Base-by-base conservation (phyloP, 1,140 invertebrate species). In the Archegozetes longisetosus region DNA sequence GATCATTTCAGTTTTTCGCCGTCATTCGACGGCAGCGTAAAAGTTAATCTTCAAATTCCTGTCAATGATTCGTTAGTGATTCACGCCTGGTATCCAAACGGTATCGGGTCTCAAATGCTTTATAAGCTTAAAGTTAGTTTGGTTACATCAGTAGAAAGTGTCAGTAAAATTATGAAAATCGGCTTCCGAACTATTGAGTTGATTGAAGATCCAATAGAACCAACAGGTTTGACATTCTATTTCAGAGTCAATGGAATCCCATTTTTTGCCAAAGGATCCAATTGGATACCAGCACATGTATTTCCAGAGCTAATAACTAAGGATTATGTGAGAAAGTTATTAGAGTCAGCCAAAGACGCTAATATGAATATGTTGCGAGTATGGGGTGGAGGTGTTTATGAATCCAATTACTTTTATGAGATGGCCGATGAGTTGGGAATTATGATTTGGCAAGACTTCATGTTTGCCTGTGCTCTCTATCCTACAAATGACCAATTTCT, bases 391-490 rank as follows among this genome's bases (percentile, higher is more conserved):
- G 95, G 95, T 50, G 74, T 91, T 1, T 98, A 97, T 68, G 93
- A 98, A 70, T 13, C 82, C 81, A 88, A 97, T 63, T 76, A 80
- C 27, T 97, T 98, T 70, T 98, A 98, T 70, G 76, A 86, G 55
- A 71, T 85, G 26, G 74, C 74, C 58, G 74, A 79, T 67, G 65
- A 74, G 63, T 48, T 68, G 46, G 70, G 70, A 2, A 62, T 71
- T 12, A 27, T 71, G 2, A 68, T 71, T 53, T 71, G 70, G 70
- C 70, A 71, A 74, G 91, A 98, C 72, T 84, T 98, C 62, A 94
- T 98, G 85, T 99, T 97, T 73, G 94, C 94, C 0, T 97, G 91
- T 70, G 79, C 84, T 4, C 86, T 98, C 82, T 98, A 99, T 74
- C 94, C 93, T 3, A 78, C 80, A 0, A 79, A 80, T 56, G 61